Base-by-base conservation (phyloP, 2,113 vertebrate genomes). In the Channa argus region DNA sequence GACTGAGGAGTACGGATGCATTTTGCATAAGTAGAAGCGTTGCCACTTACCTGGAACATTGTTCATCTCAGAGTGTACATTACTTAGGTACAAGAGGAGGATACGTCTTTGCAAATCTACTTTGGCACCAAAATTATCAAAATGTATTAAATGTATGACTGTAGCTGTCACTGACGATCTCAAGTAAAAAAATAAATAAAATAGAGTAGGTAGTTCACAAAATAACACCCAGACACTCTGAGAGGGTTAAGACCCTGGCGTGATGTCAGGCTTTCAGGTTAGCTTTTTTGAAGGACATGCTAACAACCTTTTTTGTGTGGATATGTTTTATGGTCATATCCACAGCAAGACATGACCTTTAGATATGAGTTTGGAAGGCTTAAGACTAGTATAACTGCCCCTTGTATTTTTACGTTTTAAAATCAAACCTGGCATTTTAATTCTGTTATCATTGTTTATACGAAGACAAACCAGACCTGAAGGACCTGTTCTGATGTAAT, bases 21-120 rank as follows among this genome's bases (percentile, higher is more conserved):
- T 80, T 82, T 86, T 88, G 78, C 85, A 81, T 82, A 83, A 87
- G 86, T 80, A 83, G 72, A 75, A 84, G 72, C 52, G 33, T 59
- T 75, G 69, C 80, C 70, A 63, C 83, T 88, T 82, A 77, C 76
- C 52, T 83, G 68, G 49, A 83, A 83, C 74, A 71, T 54, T 63
- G 79, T 82, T 77, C 71, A 75, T 84, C 64, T 65, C 71, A 8
- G 60, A 64, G 81, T 77, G 75, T 84, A 70, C 84, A 86, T 88
- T 58, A 67, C 79, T 88, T 60, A 80, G 77, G 45, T 43, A 84
- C 34, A 54, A 74, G 71, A 76, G 53, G 36, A 81, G 77, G 73
- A 36, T 66, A 76, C 77, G 68, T 61, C 44, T 63, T 64, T 44
- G 56, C 51, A 69, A 71, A 81, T 80, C 66, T 80, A 45, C 77